phyloP scores from a whole-genome alignment of 2,888 invertebrate genomes.

The Phania funesta region DNA sequence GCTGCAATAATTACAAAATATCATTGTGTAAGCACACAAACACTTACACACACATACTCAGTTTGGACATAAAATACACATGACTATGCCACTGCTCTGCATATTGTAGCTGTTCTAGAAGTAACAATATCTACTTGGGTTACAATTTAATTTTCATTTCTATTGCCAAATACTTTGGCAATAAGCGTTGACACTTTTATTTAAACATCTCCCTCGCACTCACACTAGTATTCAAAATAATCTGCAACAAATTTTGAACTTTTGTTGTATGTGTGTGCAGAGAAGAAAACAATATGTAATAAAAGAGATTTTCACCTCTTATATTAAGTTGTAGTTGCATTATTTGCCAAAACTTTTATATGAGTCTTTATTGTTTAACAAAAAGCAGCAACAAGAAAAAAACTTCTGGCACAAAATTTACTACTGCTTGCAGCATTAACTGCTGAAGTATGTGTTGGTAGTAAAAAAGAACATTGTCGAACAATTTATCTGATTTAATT shows the following conservation, averaged over 20 bases:
- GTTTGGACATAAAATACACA: not conserved
- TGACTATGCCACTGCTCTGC: not conserved
- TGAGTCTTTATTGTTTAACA: constrained; percentile 48
- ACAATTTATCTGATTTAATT: constrained; percentile 8
- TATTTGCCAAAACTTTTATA: constrained; percentile 53
- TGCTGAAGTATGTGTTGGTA: not conserved
- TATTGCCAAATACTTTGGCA: constrained; percentile 61
- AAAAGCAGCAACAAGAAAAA: constrained; percentile 21
- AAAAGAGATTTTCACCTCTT: constrained; percentile 52
- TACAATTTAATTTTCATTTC: constrained; percentile 63
- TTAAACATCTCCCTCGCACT: constrained; percentile 27
- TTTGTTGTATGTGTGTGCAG: not conserved
- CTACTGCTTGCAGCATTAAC: not conserved
- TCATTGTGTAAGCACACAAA: not conserved
- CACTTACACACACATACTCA: not conserved
- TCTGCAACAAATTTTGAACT: not conserved
- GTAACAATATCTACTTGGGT: constrained; percentile 19
- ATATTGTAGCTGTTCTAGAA: not conserved
- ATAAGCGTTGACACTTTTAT: constrained; percentile 62
- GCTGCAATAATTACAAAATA: not conserved
- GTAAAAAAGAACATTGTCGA: not conserved
- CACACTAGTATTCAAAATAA: not conserved
- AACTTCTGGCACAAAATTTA: constrained; percentile 51
- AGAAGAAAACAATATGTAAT: not conserved
- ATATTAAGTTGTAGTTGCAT: constrained; percentile 37